phyloP scores from a whole-genome alignment of 1,140 invertebrate species.

The Pogonus chalceus region DNA sequence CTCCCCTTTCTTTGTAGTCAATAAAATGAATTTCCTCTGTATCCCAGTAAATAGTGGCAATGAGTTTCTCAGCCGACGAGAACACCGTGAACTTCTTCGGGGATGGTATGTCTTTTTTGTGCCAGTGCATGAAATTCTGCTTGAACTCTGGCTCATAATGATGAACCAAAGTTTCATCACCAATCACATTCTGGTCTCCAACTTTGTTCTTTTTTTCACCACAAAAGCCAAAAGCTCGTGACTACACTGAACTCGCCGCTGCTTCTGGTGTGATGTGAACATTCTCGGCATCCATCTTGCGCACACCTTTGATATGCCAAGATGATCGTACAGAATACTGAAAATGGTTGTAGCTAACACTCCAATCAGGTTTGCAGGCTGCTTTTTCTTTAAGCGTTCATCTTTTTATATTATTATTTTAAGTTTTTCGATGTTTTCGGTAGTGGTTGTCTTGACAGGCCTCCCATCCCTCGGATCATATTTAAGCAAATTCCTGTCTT shows the following conservation, averaged over 20 bases:
- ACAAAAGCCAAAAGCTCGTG: too few species aligned
- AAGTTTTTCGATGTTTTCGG: neutral
- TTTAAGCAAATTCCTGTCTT: too few species aligned
- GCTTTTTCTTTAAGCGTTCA: neutral
- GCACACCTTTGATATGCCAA: neutral
- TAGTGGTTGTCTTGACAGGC: neutral
- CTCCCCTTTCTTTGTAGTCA: too few species aligned
- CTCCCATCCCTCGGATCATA: too few species aligned
- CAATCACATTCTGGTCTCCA: neutral
- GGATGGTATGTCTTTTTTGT: too few species aligned
- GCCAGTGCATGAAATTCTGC: neutral
- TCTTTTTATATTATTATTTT: neutral
- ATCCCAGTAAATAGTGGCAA: too few species aligned
- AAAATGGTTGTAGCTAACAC: neutral
- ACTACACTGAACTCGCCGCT: neutral
- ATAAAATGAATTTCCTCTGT: too few species aligned
- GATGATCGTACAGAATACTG: neutral
- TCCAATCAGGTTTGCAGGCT: neutral
- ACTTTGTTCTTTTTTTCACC: neutral
- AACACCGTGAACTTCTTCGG: too few species aligned
- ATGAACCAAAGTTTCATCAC: neutral
- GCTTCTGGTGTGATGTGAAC: neutral
- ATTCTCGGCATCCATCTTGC: neutral
- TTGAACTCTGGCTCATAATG: neutral
- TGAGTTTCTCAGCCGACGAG: too few species aligned